Evolutionary conservation across 1,140 invertebrate species (phyloP), one percentile per base, ranked within the genome.

Genomic region (Drosophila varians): DNA sequence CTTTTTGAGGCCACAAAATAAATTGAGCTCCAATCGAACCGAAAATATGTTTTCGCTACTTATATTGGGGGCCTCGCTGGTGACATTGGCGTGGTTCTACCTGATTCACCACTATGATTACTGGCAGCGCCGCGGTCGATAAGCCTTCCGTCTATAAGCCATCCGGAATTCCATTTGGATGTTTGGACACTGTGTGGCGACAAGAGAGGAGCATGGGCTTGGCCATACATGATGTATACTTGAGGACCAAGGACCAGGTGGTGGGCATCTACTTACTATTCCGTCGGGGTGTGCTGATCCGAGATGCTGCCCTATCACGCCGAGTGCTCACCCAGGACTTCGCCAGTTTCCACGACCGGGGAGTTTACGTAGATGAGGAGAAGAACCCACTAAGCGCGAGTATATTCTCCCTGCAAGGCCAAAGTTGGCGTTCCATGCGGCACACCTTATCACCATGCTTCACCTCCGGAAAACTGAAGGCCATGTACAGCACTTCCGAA

Each of bases 391-490:
- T 92, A 4, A 89, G 82, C 0, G 78, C 69, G 3, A 91, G 91
- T 54, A 58, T 93, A 5, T 93, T 93, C 48, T 74, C 91, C 0
- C 65, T 92, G 0, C 87, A 91, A 16, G 92, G 91, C 1, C 88
- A 92, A 64, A 91, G 78, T 14, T 94, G 93, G 94, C 92, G 91
- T 51, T 83, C 79, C 5, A 66, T 94, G 11, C 74, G 93, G 9
- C 70, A 90, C 0, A 93, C 92, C 58, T 64, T 94, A 0, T 92
- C 92, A 0, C 93, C 94, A 0, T 92, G 92, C 4, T 94, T 94
- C 64, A 93, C 93, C 0, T 91, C 93, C 0, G 92, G 91, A 12
- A 94, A 94, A 73, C 74, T 94, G 2, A 94, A 93, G 66, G 75
- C 72, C 1, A 94, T 94, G 92, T 93, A 93, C 31, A 64, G 76